Conservation (phyloP, 2,113 vertebrate species). For the Rhegmatorhina hoffmannsi region DNA sequence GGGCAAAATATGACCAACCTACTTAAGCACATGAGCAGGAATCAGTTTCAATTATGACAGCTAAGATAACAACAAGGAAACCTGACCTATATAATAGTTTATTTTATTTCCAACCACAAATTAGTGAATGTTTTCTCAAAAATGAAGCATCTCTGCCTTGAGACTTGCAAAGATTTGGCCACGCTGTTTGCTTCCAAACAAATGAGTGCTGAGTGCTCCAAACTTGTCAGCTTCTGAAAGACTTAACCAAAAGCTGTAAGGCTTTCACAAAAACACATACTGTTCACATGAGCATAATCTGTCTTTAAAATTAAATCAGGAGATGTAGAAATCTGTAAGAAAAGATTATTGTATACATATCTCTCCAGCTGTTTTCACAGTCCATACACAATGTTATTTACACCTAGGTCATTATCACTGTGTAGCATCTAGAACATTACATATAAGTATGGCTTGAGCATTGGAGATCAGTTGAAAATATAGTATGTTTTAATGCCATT, state of each 20-base stretch:
- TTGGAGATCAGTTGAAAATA: neutral
- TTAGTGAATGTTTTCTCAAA: neutral
- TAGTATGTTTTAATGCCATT: neutral
- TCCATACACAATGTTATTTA: neutral
- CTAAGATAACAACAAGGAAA: conserved; percentile 7
- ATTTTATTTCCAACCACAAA: neutral
- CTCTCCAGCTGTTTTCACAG: neutral
- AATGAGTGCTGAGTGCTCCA: neutral
- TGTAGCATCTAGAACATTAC: neutral
- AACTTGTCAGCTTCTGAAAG: neutral
- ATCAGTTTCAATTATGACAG: conserved; percentile 12
- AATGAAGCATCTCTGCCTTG: neutral
- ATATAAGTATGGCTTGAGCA: neutral
- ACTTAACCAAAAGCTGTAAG: neutral
- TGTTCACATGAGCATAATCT: neutral
- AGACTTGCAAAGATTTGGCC: neutral
- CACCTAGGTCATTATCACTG: neutral
- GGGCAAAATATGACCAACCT: conserved; percentile 11
- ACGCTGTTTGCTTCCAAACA: neutral
- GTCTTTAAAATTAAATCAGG: neutral
- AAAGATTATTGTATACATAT: neutral
- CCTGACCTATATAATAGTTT: neutral
- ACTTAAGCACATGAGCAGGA: neutral
- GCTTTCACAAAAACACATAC: neutral
- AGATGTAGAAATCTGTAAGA: neutral